Percentiles rank a stretch among this genome's conserved stretches.
Conservation (phyloP, 2,797 vertebrate species). For the Sebastes wilsoni region DNA sequence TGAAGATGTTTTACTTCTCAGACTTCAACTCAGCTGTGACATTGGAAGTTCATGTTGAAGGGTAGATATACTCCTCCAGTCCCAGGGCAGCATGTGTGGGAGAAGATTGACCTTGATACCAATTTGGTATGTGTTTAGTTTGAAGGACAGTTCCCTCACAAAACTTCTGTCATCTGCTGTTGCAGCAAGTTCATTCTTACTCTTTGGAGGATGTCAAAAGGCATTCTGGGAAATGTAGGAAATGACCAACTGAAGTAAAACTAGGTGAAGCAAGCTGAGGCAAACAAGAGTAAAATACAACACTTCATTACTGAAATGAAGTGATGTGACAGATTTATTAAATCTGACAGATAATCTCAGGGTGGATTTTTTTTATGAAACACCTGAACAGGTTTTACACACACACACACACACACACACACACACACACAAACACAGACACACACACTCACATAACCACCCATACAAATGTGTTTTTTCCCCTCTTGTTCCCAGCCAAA, state of each 20-base stretch:
- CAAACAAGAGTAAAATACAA: not conserved
- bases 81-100: not conserved
- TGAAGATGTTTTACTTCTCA: not conserved
- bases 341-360: not conserved
- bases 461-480: not conserved
- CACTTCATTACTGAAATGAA: not conserved
- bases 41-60: not conserved
- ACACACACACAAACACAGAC: constrained; percentile 1
- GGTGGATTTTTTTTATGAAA: not conserved
- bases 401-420: not conserved
- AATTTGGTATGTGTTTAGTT: not conserved
- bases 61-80: not conserved
- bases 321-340: not conserved
- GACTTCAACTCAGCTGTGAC: not conserved
- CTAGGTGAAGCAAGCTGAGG: rapidly evolving
- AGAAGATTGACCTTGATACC: not conserved
- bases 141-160: not conserved
- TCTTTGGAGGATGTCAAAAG: not conserved
- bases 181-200: not conserved
- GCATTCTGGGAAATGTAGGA: constrained; percentile 53
- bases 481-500: constrained; percentile 58
- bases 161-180: not conserved
- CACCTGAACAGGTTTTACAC: not conserved
- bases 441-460: constrained; percentile 11
- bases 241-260: not conserved